Evolutionary conservation across 2,113 vertebrate genomes (phyloP).

Genomic region (Benthochromis sp.): DNA sequence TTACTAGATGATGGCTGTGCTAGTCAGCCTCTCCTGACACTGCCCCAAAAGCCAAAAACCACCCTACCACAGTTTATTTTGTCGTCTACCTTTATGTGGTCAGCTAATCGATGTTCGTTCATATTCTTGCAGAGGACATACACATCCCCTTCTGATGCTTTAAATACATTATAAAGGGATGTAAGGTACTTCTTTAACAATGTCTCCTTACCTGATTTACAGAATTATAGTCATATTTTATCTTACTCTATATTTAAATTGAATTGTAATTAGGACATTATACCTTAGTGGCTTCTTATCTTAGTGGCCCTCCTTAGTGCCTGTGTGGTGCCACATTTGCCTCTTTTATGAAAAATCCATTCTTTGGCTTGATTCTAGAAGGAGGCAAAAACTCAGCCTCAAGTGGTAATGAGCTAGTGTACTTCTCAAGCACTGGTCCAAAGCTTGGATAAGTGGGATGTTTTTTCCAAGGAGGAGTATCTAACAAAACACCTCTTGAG

Average conservation of each 20-base stretch:
- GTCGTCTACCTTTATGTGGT: too few species aligned
- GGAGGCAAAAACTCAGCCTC: not conserved
- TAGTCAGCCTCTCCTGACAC: too few species aligned
- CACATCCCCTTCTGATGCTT: not conserved
- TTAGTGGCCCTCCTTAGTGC: not conserved
- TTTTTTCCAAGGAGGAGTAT: not conserved
- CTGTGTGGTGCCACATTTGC: not conserved
- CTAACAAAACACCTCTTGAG: not conserved
- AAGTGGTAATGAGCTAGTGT: not conserved
- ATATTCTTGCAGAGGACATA: not conserved
- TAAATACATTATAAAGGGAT: not conserved
- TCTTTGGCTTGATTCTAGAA: not conserved
- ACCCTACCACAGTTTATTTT: too few species aligned
- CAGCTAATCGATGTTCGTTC: not conserved
- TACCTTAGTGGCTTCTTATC: not conserved
- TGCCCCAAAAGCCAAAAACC: too few species aligned
- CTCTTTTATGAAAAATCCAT: not conserved
- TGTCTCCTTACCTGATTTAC: not conserved
- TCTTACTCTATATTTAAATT: not conserved
- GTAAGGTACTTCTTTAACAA: not conserved
- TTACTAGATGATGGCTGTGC: too few species aligned
- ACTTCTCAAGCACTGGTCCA: not conserved
- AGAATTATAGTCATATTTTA: not conserved
- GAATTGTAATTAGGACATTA: not conserved
- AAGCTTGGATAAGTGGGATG: not conserved